These are phyloP conservation scores for Mythimna loreyi DNA, from an alignment of 2,888 invertebrate species.

Conservation along the genomic window DNA sequence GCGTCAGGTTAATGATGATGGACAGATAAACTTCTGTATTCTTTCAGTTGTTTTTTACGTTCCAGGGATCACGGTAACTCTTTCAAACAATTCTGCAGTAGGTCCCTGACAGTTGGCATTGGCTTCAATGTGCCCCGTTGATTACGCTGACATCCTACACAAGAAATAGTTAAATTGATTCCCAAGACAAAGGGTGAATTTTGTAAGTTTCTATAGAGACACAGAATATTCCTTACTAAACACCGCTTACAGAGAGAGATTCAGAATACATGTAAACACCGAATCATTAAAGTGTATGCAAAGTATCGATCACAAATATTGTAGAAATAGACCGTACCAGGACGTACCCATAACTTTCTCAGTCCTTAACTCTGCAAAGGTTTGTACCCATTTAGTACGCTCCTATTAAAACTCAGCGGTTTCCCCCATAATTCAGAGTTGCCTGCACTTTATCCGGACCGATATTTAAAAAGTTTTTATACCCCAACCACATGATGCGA, in stretches of 20 bases:
- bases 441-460: constrained; percentile 18
- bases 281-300: not conserved
- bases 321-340: not conserved
- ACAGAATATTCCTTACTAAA: not conserved
- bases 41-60: too few relatives aligned
- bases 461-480: constrained; percentile 59
- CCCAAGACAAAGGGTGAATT: too few relatives aligned
- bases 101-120: too few relatives aligned
- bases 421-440: constrained; percentile 12
- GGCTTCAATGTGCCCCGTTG: too few relatives aligned
- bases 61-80: too few relatives aligned
- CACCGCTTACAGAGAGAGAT: not conserved
- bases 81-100: too few relatives aligned
- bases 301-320: constrained; percentile 1
- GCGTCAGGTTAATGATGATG: too few relatives aligned
- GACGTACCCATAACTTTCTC: not conserved
- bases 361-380: not conserved
- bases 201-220: not conserved
- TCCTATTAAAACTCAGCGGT: constrained; percentile 2
- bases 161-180: too few relatives aligned
- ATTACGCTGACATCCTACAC: too few relatives aligned
- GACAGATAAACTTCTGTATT: too few relatives aligned
- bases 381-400: constrained; percentile 6
- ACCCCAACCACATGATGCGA: constrained; percentile 40
- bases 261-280: not conserved